Conservation (phyloP, 2,797 vertebrate genomes). For the Anguilla megastoma region DNA sequence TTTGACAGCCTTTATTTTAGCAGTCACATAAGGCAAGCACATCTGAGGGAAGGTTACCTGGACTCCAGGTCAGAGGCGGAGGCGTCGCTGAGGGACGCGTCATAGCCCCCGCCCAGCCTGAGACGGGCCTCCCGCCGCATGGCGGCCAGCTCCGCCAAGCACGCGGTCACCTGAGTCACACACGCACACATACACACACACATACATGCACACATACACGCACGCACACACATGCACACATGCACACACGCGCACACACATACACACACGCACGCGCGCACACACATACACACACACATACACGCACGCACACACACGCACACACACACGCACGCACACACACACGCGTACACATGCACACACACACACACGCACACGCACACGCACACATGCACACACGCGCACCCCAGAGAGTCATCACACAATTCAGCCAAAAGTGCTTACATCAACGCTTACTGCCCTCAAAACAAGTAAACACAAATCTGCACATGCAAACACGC, state of each 20-base stretch:
- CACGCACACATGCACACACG: no score
- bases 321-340: no score
- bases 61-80: slow-evolving; percentile 86
- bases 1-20: not conserved
- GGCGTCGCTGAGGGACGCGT: slow-evolving; percentile 63
- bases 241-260: no score
- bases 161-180: slow-evolving; percentile 69
- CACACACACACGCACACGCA: no score
- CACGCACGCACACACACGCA: no score
- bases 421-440: no score
- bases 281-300: not conserved
- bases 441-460: not conserved
- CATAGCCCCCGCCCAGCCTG: slow-evolving; percentile 68
- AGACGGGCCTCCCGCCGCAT: slow-evolving; percentile 65
- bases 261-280: not conserved
- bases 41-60: slow-evolving; percentile 69
- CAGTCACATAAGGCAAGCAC: not conserved
- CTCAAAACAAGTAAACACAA: not conserved
- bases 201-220: not conserved
- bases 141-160: slow-evolving; percentile 72
- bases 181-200: slow-evolving; percentile 46
- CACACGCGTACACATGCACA: no score
- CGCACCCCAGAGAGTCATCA: not conserved
- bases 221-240: not conserved
- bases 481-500: not conserved